phyloP scores from a whole-genome alignment of 2,113 vertebrate species.

The Pteruthius melanotis region DNA sequence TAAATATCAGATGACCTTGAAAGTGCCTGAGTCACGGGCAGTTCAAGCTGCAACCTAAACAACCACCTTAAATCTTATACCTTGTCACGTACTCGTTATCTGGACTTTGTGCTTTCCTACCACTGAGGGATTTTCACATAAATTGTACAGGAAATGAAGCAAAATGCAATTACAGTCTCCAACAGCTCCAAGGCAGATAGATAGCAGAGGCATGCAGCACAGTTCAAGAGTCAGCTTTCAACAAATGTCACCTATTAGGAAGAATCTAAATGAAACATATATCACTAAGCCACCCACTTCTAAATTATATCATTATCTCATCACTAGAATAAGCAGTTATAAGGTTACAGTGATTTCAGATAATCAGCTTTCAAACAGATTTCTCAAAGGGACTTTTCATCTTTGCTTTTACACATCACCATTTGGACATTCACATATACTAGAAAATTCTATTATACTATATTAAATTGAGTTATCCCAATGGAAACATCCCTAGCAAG shows the following conservation, averaged over 20 bases:
- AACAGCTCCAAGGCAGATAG: slow-evolving; percentile 34
- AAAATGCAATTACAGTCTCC: slow-evolving; percentile 65
- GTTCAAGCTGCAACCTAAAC: background rate
- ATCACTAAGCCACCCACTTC: background rate
- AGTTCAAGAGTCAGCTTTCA: slow-evolving; percentile 38
- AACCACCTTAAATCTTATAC: slow-evolving; percentile 38
- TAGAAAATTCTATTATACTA: slow-evolving; percentile 36
- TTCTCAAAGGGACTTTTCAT: slow-evolving; percentile 30
- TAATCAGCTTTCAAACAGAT: slow-evolving; percentile 3
- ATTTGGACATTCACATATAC: slow-evolving; percentile 14
- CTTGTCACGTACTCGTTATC: background rate
- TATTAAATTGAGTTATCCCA: slow-evolving; percentile 50
- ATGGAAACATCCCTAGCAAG: slow-evolving; percentile 47
- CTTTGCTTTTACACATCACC: slow-evolving; percentile 3
- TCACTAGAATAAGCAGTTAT: background rate
- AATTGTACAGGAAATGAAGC: slow-evolving; percentile 69
- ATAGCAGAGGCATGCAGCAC: slow-evolving; percentile 6
- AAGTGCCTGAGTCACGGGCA: background rate
- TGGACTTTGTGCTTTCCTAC: slow-evolving; percentile 29
- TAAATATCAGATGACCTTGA: slow-evolving; percentile 13
- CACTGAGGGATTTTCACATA: slow-evolving; percentile 39
- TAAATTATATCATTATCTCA: slow-evolving; percentile 6
- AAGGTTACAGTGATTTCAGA: slow-evolving; percentile 21
- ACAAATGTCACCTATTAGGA: slow-evolving; percentile 42
- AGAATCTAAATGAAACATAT: slow-evolving; percentile 11